A percentile compares a stretch with the other conserved stretches of the same genome.
These are phyloP conservation scores for Arrhamphus sclerolepis DNA, from an alignment of 2,797 vertebrate genomes.

Conservation along the genomic window DNA sequence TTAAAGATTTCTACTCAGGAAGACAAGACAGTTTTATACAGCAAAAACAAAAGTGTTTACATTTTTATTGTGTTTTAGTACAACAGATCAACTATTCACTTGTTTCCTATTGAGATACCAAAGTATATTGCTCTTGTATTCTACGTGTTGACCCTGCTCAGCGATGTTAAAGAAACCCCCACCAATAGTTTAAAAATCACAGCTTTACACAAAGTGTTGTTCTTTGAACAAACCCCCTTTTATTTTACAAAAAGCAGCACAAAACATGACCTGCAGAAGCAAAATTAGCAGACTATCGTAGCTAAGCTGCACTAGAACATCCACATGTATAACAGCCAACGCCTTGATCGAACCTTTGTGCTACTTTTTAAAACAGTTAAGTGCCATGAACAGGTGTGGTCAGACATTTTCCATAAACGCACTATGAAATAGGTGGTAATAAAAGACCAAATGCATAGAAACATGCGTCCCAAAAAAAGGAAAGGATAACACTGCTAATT, in stretches of 20 bases:
- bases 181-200: constrained; percentile 51
- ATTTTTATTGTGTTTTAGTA: constrained; percentile 71
- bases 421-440: constrained; percentile 68
- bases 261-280: constrained; percentile 46
- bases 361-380: constrained; percentile 63
- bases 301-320: constrained; percentile 57
- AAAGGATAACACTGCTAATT: constrained; percentile 59
- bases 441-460: constrained; percentile 69
- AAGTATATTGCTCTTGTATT: constrained; percentile 71
- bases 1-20: background rate
- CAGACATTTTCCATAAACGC: constrained; percentile 60
- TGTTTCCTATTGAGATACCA: constrained; percentile 59
- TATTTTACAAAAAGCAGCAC: constrained; percentile 65
- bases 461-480: constrained; percentile 74
- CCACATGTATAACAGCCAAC: constrained; percentile 52
- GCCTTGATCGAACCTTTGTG: constrained; percentile 52
- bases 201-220: constrained; percentile 63
- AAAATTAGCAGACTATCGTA: constrained; percentile 40
- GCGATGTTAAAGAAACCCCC: constrained; percentile 43
- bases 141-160: constrained; percentile 47
- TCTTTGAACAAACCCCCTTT: constrained; percentile 59
- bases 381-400: constrained; percentile 61
- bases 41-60: constrained; percentile 16
- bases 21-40: constrained; percentile 6
- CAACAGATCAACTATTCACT: constrained; percentile 75